phyloP scores from a whole-genome alignment of 2,113 vertebrate genomes.

The Cryptomyrus ogoouensis region DNA sequence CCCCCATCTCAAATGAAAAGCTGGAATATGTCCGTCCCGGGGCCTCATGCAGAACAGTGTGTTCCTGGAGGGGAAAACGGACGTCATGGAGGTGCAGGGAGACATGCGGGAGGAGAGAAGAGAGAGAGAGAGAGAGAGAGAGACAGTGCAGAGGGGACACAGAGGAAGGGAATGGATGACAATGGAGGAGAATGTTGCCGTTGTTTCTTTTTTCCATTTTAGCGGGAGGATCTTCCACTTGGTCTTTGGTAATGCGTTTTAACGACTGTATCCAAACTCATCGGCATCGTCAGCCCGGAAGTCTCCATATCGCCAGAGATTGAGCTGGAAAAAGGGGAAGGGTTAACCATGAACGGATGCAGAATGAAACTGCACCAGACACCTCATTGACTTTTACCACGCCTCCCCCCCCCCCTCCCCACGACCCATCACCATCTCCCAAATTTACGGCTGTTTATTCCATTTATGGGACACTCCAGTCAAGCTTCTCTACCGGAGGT shows the following conservation, averaged over 20 bases:
- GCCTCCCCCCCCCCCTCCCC: neutral
- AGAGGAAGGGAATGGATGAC: conserved; percentile 30
- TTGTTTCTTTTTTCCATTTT: conserved; percentile 21
- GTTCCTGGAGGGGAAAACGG: neutral
- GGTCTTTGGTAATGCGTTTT: conserved; percentile 44
- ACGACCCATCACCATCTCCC: neutral
- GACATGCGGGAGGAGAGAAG: conserved; percentile 25
- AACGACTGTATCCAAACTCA: conserved; percentile 81
- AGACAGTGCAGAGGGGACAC: conserved; percentile 33
- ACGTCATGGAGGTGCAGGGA: conserved; percentile 28
- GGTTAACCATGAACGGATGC: conserved; percentile 12
- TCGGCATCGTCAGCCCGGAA: conserved; percentile 82
- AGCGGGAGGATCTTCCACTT: conserved; percentile 31
- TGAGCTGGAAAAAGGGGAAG: conserved; percentile 62
- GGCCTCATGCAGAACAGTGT: neutral
- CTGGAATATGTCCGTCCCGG: neutral
- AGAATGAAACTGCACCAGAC: neutral
- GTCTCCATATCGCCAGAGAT: conserved; percentile 90
- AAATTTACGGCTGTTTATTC: neutral
- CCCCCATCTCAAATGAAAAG: neutral
- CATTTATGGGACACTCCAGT: neutral
- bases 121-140: conserved; percentile 19
- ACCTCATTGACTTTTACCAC: neutral
- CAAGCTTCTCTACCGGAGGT: neutral
- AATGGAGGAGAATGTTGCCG: conserved; percentile 41